Percentiles rank a stretch among this genome's conserved stretches.
These are phyloP conservation scores for Alectoris magna DNA, from an alignment of 2,797 vertebrate species.

Conservation along the genomic window DNA sequence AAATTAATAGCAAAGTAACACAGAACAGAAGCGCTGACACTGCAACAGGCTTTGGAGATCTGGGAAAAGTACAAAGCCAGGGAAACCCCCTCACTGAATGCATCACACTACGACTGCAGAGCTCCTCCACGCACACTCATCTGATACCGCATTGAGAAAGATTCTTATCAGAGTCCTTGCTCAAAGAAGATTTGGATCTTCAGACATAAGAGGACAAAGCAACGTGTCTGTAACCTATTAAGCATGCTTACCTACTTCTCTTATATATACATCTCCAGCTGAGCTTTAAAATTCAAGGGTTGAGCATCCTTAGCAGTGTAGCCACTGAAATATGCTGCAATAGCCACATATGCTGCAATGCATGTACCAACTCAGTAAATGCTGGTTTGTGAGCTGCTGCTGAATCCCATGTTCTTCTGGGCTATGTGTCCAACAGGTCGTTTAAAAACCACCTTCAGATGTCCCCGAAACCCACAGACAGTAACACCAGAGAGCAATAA, in stretches of 20 bases:
- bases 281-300: neutral
- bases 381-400: accelerated
- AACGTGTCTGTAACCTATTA: neutral
- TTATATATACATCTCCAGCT: neutral
- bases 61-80: neutral
- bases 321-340: neutral
- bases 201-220: neutral
- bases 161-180: neutral
- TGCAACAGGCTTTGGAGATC: neutral
- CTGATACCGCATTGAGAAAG: neutral
- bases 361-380: neutral
- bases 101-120: neutral
- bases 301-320: neutral
- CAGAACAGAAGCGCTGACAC: neutral
- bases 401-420: neutral
- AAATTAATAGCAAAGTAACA: neutral
- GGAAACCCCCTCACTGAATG: neutral
- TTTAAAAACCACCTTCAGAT: neutral
- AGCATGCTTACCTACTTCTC: neutral
- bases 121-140: neutral
- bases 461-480: neutral
- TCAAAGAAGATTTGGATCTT: neutral
- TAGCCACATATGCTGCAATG: neutral
- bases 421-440: neutral
- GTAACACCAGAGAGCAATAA: neutral